phyloP scores from a whole-genome alignment of 2,888 invertebrate species.

The Lymantria monacha region DNA sequence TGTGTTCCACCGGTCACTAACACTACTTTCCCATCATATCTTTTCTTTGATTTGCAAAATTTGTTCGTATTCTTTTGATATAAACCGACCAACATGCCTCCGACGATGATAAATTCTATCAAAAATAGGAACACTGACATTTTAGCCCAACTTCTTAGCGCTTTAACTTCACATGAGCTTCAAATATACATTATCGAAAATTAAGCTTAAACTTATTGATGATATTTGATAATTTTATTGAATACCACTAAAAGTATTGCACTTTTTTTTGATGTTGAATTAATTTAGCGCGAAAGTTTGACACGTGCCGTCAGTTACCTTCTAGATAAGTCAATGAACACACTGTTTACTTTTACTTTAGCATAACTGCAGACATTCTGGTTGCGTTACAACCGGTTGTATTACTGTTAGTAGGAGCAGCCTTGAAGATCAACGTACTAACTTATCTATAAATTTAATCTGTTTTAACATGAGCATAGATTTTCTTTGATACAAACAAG shows the following conservation, averaged over 20 bases:
- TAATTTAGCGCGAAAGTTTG: neutral
- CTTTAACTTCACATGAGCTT: neutral
- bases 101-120: conserved; percentile 44
- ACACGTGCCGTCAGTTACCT: conserved; percentile 20
- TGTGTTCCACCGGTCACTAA: conserved; percentile 69
- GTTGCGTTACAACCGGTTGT: conserved; percentile 31
- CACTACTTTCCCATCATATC: conserved; percentile 61
- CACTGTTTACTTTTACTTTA: conserved; percentile 41
- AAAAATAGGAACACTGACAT: conserved; percentile 45
- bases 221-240: no score
- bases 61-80: conserved; percentile 69
- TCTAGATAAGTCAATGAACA: conserved; percentile 31
- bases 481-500: no score
- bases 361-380: conserved; percentile 37
- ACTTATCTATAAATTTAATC: no score
- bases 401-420: conserved; percentile 2
- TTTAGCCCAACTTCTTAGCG: conserved; percentile 9
- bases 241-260: no score
- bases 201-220: neutral
- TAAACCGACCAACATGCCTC: conserved; percentile 53
- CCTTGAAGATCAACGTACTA: neutral
- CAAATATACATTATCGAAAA: conserved; percentile 7
- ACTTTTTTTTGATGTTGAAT: no score
- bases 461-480: no score
- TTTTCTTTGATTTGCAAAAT: conserved; percentile 65